Evolutionary conservation across 1,140 invertebrate genomes (phyloP), one percentile per base, ranked within the genome.

Genomic region (Neoseiulus cucumeris): DNA sequence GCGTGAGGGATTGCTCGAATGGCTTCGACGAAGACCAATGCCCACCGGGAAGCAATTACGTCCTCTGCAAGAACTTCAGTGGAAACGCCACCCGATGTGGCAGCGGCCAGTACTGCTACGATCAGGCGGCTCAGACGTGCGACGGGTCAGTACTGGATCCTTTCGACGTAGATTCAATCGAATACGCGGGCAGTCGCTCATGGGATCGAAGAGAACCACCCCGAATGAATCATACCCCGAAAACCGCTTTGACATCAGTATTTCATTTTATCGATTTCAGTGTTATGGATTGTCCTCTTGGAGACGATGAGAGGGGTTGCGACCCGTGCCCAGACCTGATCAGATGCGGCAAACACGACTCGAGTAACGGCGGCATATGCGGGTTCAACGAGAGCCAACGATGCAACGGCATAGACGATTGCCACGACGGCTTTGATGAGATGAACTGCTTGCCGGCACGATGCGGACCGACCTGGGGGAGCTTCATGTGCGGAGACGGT

Each of bases 221-320:
- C n/a, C n/a, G n/a, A n/a, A n/a, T n/a, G n/a, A n/a, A n/a, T n/a
- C n/a, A n/a, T n/a, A n/a, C n/a, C n/a, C n/a, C n/a, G n/a, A n/a
- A n/a, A n/a, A n/a, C n/a, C n/a, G n/a, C n/a, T n/a, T n/a, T n/a
- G n/a, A n/a, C n/a, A n/a, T n/a, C n/a, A n/a, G n/a, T n/a, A n/a
- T n/a, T n/a, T n/a, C n/a, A n/a, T n/a, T n/a, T n/a, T n/a, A n/a
- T n/a, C n/a, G n/a, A n/a, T n/a, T n/a, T 89, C 72, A 87, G 87
- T 42, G 82, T 83, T 55, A 76, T 80, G 0, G 87, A 92, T 74
- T 92, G 89, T 72, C 82, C 85, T 0, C 87, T 89, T 73, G 87
- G 85, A 14, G 85, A 84, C 68, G 89, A 92, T 69, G 89, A 92
- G 73, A 81, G 83, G 71, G 83, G 84, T 70, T 91, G 89, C 71